Conservation (phyloP, 2,113 vertebrate species). For the Onychostoma macrolepis region DNA sequence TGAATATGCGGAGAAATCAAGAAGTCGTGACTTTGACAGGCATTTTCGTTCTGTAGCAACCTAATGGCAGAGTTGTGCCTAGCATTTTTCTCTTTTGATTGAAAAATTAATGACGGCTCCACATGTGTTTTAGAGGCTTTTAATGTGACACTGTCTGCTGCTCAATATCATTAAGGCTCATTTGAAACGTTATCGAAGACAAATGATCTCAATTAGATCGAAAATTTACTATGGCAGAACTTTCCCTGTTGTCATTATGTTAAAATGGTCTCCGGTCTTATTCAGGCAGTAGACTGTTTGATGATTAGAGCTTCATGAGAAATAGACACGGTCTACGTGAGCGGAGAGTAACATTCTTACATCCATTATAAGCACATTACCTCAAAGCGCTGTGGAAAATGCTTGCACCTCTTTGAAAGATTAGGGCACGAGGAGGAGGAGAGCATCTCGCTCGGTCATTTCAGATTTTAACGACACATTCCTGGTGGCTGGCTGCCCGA, state of each 20-base stretch:
- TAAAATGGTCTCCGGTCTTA: constrained; percentile 26
- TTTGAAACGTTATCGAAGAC: constrained; percentile 53
- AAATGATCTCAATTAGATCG: constrained; percentile 55
- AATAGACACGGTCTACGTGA: constrained; percentile 31
- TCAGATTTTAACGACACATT: constrained; percentile 29
- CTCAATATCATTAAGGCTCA: constrained; percentile 52
- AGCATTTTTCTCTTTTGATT: constrained; percentile 52
- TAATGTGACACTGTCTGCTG: constrained; percentile 57
- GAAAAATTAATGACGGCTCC: constrained; percentile 49
- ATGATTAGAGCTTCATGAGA: constrained; percentile 29
- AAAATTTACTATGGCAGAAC: constrained; percentile 49
- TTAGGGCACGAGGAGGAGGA: constrained; percentile 34
- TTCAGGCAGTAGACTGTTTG: constrained; percentile 30
- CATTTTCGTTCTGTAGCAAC: constrained; percentile 24
- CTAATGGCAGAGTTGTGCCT: constrained; percentile 41
- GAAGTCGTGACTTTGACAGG: constrained; percentile 53
- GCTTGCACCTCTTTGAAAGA: constrained; percentile 26
- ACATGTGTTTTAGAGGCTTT: constrained; percentile 55
- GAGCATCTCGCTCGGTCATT: constrained; percentile 41
- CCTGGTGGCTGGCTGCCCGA: constrained; percentile 8
- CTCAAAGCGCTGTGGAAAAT: constrained; percentile 17
- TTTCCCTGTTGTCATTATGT: constrained; percentile 48
- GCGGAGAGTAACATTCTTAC: constrained; percentile 29
- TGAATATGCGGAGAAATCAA: constrained; percentile 53
- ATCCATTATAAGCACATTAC: constrained; percentile 38